phyloP scores from a whole-genome alignment of 30 jellyfish, hydroid and myxozoan genomes.

The Rhopilema esculentum region DNA sequence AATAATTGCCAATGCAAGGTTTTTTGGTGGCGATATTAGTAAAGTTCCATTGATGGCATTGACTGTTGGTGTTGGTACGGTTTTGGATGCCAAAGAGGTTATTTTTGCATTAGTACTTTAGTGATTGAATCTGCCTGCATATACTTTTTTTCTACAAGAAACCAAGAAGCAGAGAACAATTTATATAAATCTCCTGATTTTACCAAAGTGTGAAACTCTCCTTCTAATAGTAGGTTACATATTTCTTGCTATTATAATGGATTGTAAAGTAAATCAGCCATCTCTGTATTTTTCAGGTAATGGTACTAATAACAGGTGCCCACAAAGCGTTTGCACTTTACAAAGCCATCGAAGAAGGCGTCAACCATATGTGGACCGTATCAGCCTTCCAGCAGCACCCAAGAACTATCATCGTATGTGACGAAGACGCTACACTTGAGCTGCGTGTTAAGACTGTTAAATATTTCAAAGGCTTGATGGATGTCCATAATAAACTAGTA shows the following conservation, averaged over 20 bases:
- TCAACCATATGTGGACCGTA: slow-evolving; percentile 99
- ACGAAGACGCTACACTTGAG: slow-evolving; percentile 95
- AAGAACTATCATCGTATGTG: slow-evolving; percentile 85
- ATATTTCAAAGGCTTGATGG: slow-evolving; percentile 96
- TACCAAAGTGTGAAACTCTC: too few relatives aligned
- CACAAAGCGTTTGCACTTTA: slow-evolving; percentile 90
- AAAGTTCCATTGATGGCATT: slow-evolving; percentile 91
- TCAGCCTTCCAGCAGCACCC: slow-evolving; percentile 99
- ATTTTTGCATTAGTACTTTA: not conserved
- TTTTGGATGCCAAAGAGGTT: slow-evolving; percentile 96
- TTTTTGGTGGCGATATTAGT: slow-evolving; percentile 83
- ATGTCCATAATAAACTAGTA: slow-evolving; percentile 77
- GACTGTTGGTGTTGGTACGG: slow-evolving; percentile 99
- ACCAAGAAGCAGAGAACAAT: too few relatives aligned
- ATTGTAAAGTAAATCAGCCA: too few relatives aligned
- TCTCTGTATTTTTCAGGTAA: too few relatives aligned
- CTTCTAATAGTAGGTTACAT: too few relatives aligned
- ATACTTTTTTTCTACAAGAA: too few relatives aligned
- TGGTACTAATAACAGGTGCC: slow-evolving; percentile 95
- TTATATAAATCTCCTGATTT: too few relatives aligned
- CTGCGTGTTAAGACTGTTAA: slow-evolving; percentile 95
- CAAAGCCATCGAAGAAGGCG: slow-evolving; percentile 97
- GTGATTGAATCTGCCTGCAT: too few relatives aligned
- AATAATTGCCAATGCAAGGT: slow-evolving; percentile 94
- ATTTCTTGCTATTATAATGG: too few relatives aligned